Evolutionary conservation across 30 jellyfish, hydroid and myxozoan species (phyloP).

Genomic region (Sanderia malayensis): DNA sequence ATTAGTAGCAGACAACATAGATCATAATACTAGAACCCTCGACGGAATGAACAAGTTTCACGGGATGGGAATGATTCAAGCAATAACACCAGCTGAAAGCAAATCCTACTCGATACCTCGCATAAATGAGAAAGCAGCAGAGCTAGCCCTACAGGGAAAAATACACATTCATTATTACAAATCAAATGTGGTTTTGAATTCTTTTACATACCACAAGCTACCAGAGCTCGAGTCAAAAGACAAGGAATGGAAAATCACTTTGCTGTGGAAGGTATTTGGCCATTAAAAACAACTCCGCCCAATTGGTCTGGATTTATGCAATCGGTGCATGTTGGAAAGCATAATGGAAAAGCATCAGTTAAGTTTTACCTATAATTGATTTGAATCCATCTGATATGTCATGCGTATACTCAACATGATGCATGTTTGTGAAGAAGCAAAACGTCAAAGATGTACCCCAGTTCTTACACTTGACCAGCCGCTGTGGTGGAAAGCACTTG

Average conservation of each 20-base stretch:
- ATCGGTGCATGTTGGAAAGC: constrained; percentile 14
- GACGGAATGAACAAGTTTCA: constrained; percentile 54
- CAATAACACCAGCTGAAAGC: constrained; percentile 15
- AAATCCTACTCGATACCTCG: constrained; percentile 16
- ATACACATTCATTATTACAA: background rate
- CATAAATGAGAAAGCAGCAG: constrained; percentile 16
- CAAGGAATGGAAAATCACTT: constrained; percentile 6
- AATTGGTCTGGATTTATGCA: constrained; percentile 58
- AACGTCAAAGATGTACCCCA: constrained; percentile 3
- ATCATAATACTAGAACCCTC: constrained; percentile 46
- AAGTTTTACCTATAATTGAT: constrained; percentile 42
- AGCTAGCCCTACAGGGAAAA: constrained; percentile 1
- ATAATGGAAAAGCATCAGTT: constrained; percentile 22
- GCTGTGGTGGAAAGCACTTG: constrained; percentile 34
- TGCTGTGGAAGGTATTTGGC: constrained; percentile 20
- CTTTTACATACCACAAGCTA: constrained; percentile 9
- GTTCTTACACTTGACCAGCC: constrained; percentile 59
- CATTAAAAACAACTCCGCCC: constrained; percentile 17
- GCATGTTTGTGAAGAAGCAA: constrained; percentile 23
- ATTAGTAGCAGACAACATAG: constrained; percentile 50
- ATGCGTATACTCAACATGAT: constrained; percentile 32
- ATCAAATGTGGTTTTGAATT: constrained; percentile 8
- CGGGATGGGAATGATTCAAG: constrained; percentile 52
- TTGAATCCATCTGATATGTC: constrained; percentile 17
- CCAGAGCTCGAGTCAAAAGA: constrained; percentile 13